These are phyloP conservation scores for Hydractinia symbiolongicarpus DNA, from an alignment of 30 jellyfish, hydroid and myxozoan species.

Conservation along the genomic window DNA sequence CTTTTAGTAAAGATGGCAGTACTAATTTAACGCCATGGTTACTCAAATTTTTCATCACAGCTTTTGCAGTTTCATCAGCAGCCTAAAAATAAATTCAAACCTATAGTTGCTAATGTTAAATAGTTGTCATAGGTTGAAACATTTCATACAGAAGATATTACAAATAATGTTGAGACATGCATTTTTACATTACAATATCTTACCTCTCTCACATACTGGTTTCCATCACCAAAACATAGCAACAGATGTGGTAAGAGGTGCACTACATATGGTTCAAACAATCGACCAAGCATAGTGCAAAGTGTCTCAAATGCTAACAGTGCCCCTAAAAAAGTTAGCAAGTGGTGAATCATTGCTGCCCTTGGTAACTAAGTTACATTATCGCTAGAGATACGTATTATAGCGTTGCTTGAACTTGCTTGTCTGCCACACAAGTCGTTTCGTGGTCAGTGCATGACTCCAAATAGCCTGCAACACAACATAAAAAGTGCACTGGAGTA, in stretches of 20 bases:
- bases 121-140: no score
- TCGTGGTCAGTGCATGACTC: no score
- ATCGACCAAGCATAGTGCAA: constrained; percentile 93
- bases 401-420: no score
- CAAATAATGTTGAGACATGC: no score
- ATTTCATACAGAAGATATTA: not conserved
- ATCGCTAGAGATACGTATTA: no score
- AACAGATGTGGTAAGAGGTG: constrained; percentile 85
- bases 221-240: constrained; percentile 97
- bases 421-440: no score
- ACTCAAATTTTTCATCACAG: constrained; percentile 92
- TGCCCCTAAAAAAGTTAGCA: constrained; percentile 54
- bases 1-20: constrained; percentile 85
- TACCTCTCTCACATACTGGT: constrained; percentile 96
- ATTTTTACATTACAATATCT: not conserved
- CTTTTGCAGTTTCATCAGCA: constrained; percentile 98
- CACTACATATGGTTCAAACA: constrained; percentile 95
- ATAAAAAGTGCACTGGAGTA: no score
- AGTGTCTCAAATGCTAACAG: constrained; percentile 91
- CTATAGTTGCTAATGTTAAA: not conserved
- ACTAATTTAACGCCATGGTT: constrained; percentile 95
- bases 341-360: no score
- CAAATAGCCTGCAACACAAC: no score
- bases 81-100: constrained; percentile 42
- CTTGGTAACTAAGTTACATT: no score